Evolutionary conservation across 2,113 vertebrate genomes (phyloP).

Genomic region (Sebastes fasciatus): DNA sequence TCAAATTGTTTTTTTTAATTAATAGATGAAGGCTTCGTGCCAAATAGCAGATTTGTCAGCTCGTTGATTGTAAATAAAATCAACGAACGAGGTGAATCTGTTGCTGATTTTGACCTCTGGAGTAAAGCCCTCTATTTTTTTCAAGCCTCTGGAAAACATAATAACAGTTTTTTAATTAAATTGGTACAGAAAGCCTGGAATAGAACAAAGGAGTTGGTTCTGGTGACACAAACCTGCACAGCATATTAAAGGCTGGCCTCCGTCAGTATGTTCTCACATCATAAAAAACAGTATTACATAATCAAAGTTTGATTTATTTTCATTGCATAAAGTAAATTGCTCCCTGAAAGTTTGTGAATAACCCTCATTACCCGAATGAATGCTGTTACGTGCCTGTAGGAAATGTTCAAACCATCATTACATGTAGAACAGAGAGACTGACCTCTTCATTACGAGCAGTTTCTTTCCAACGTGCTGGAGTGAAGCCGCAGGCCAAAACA

Average conservation of each 20-base stretch:
- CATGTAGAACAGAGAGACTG: slow-evolving; percentile 13
- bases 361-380: neutral
- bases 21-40: neutral
- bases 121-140: neutral
- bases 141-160: neutral
- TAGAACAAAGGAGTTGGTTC: neutral
- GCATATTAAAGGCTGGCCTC: neutral
- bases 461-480: slow-evolving; percentile 71
- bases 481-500: slow-evolving; percentile 84
- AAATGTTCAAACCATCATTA: slow-evolving; percentile 6
- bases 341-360: neutral
- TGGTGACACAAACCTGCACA: neutral
- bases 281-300: neutral
- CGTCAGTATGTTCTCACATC: neutral
- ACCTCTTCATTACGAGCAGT: slow-evolving; percentile 84
- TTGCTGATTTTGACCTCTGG: slow-evolving; percentile 11
- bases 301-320: slow-evolving; percentile 18
- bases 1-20: slow-evolving; percentile 7
- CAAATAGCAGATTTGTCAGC: neutral
- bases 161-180: slow-evolving; percentile 9
- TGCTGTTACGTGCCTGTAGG: neutral
- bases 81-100: neutral
- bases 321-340: neutral
- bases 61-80: slow-evolving; percentile 4
- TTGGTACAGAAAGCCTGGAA: neutral